Percentiles rank a stretch among this genome's conserved stretches.
Conservation (phyloP, 2,797 vertebrate genomes). For the Gymnothorax reevesii region DNA sequence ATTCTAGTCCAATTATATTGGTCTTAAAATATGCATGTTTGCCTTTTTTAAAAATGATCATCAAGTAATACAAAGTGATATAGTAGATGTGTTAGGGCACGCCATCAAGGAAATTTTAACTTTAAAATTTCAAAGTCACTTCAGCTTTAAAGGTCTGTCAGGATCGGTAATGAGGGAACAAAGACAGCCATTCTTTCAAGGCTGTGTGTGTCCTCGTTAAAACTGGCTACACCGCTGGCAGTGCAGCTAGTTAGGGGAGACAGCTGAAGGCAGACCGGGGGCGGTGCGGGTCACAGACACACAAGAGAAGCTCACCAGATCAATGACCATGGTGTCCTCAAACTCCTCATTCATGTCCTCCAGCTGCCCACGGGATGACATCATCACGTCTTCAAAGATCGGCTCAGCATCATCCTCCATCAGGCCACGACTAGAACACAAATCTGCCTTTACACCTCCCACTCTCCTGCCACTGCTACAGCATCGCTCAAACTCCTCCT, state of each 20-base stretch:
- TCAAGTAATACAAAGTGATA: too few species aligned
- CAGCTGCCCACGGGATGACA: slow-evolving; percentile 96
- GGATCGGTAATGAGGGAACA: neutral
- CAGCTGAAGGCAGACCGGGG: neutral
- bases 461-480: neutral
- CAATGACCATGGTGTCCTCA: slow-evolving; percentile 99
- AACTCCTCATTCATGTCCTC: slow-evolving; percentile 99
- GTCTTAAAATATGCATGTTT: too few species aligned
- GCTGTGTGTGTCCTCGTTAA: neutral
- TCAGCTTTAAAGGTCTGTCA: neutral
- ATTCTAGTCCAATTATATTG: too few species aligned
- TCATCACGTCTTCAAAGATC: slow-evolving; percentile 99
- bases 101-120: too few species aligned
- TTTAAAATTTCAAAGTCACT: too few species aligned
- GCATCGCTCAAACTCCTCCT: too few species aligned
- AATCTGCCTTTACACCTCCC: neutral
- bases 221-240: neutral
- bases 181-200: neutral
- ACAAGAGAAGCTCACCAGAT: slow-evolving; percentile 80
- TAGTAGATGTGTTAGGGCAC: too few species aligned
- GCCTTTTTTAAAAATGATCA: too few species aligned
- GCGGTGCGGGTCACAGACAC: neutral
- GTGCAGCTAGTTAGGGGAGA: neutral
- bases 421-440: slow-evolving; percentile 81
- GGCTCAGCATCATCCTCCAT: slow-evolving; percentile 99